Evolutionary conservation across 2,113 vertebrate species (phyloP).

Genomic region (Amblyopsis rosae): DNA sequence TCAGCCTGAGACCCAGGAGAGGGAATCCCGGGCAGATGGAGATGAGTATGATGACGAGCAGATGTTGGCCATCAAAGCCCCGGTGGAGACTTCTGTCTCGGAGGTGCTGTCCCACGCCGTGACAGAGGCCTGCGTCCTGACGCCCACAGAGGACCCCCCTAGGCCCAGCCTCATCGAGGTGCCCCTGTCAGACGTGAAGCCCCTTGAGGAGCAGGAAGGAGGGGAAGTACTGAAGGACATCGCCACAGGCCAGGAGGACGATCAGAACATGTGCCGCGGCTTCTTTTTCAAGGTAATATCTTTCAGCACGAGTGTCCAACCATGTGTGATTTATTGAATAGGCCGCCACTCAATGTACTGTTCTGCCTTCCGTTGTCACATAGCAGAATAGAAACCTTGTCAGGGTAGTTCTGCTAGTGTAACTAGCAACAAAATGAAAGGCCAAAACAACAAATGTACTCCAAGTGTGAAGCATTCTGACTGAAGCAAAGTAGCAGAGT

Average conservation of each 20-base stretch:
- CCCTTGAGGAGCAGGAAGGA: constrained; percentile 77
- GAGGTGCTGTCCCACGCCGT: constrained; percentile 87
- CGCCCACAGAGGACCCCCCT: constrained; percentile 80
- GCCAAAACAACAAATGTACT: too few species aligned
- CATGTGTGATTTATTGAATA: background rate
- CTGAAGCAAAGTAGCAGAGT: too few species aligned
- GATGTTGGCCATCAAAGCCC: constrained; percentile 70
- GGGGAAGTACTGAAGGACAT: constrained; percentile 75
- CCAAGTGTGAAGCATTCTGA: too few species aligned
- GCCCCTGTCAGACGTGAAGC: constrained; percentile 86
- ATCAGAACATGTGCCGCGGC: constrained; percentile 90
- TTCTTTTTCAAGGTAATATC: constrained; percentile 95
- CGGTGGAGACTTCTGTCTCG: constrained; percentile 81
- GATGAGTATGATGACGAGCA: too few species aligned
- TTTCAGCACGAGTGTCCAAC: background rate
- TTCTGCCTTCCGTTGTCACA: too few species aligned
- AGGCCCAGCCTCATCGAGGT: constrained; percentile 87
- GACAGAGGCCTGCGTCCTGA: constrained; percentile 83
- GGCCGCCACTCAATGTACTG: too few species aligned
- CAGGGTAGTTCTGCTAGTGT: too few species aligned
- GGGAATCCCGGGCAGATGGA: constrained; percentile 10
- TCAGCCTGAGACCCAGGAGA: constrained; percentile 24
- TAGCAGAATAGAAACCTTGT: too few species aligned
- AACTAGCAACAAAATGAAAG: too few species aligned
- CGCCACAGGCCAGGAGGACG: constrained; percentile 82